phyloP scores from a whole-genome alignment of 2,888 invertebrate genomes.

The Pristionchus mayeri region DNA sequence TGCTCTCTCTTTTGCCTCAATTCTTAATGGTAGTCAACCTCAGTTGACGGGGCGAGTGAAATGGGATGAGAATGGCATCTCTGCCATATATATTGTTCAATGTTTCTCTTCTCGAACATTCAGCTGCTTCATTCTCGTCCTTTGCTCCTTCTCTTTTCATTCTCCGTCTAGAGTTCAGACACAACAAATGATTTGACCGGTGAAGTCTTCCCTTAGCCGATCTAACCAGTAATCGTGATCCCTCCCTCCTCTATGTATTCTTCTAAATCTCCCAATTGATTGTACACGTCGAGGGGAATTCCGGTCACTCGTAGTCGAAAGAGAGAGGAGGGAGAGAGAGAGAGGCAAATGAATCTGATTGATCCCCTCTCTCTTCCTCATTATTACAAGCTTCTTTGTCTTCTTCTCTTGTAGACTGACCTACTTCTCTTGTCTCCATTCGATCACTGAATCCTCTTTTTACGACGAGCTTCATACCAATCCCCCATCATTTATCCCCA shows the following conservation, averaged over 20 bases:
- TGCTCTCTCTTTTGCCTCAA: too few relatives aligned
- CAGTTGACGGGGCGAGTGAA: too few relatives aligned
- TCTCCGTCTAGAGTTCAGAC: not conserved
- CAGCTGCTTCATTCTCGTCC: too few relatives aligned
- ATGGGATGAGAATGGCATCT: not conserved
- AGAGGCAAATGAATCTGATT: constrained; percentile 16
- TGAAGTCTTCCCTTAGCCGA: not conserved
- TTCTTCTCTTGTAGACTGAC: not conserved
- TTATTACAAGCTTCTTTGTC: constrained; percentile 16
- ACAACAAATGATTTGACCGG: not conserved
- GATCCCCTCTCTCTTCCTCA: constrained; percentile 31
- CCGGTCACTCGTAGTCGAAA: not conserved
- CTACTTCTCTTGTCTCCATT: not conserved
- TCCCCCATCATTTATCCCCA: constrained; percentile 1
- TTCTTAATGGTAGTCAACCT: too few relatives aligned
- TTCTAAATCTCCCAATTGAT: constrained; percentile 24
- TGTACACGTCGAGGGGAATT: constrained; percentile 14
- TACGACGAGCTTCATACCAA: not conserved
- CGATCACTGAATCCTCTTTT: not conserved
- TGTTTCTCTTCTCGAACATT: not conserved
- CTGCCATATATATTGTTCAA: not conserved
- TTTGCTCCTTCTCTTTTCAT: not conserved
- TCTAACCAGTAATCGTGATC: constrained; percentile 25
- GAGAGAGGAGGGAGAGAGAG: too few relatives aligned
- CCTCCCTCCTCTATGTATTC: not conserved